phyloP scores from a whole-genome alignment of 2,797 vertebrate genomes.

The Danio tinwini region DNA sequence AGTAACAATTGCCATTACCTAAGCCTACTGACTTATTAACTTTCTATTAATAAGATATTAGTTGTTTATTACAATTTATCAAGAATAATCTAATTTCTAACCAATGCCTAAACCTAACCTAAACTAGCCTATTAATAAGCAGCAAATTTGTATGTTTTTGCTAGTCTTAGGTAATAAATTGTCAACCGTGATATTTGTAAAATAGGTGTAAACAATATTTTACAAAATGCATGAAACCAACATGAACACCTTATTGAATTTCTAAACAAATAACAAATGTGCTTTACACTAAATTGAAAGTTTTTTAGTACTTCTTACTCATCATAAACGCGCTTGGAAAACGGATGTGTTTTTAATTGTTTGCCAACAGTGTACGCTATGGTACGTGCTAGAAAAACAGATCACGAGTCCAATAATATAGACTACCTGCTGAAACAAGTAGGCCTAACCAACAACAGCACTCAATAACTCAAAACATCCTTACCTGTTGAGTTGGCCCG shows the following conservation, averaged over 20 bases:
- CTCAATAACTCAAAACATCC: not conserved
- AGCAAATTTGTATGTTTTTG: too few species aligned
- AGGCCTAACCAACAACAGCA: not conserved
- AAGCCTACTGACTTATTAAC: too few species aligned
- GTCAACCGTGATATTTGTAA: too few species aligned
- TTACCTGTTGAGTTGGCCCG: slow-evolving; percentile 34
- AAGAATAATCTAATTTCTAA: too few species aligned
- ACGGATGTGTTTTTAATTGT: not conserved
- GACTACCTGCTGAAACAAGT: not conserved
- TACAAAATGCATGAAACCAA: not conserved
- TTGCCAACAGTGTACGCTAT: not conserved
- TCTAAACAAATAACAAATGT: not conserved
- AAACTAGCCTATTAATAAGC: too few species aligned
- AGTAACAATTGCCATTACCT: too few species aligned
- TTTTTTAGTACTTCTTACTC: not conserved
- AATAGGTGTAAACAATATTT: not conserved
- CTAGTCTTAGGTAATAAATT: too few species aligned
- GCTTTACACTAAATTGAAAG: not conserved
- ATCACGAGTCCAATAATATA: not conserved
- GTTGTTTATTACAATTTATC: too few species aligned
- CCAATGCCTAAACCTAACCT: too few species aligned
- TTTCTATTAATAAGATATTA: too few species aligned
- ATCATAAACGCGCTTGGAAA: not conserved
- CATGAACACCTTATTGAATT: not conserved
- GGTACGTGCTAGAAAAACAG: not conserved